Evolutionary conservation across 2,888 invertebrate species (phyloP).

Genomic region (Aporophyla lueneburgensis): DNA sequence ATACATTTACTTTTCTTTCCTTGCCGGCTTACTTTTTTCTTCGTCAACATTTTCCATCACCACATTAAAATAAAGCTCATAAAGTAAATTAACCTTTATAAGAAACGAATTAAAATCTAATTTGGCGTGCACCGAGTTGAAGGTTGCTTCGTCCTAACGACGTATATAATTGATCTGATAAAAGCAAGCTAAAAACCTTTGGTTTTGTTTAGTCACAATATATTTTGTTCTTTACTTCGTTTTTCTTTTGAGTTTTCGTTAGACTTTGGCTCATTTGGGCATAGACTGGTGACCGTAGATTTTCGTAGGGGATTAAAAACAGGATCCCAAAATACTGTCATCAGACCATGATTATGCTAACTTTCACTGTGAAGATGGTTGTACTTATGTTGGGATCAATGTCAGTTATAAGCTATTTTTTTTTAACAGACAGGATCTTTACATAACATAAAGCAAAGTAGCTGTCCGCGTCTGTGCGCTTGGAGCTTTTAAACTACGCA

Average conservation of each 20-base stretch:
- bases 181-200: constrained; percentile 57
- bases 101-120: constrained; percentile 73
- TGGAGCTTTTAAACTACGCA: no score
- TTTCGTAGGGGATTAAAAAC: background rate
- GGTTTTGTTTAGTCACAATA: constrained; percentile 54
- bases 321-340: background rate
- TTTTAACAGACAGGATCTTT: background rate
- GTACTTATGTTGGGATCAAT: background rate
- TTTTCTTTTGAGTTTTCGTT: constrained; percentile 22
- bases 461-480: no score
- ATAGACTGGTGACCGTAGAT: background rate
- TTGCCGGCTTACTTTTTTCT: constrained; percentile 22
- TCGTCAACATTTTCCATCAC: constrained; percentile 50
- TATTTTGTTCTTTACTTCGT: constrained; percentile 35
- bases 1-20: constrained; percentile 36
- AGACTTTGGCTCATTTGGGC: background rate
- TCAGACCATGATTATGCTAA: background rate
- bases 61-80: constrained; percentile 53
- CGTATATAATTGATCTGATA: constrained; percentile 76
- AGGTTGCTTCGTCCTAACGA: constrained; percentile 64
- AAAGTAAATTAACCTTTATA: constrained; percentile 63
- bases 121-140: constrained; percentile 67
- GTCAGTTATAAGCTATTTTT: background rate
- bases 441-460: no score
- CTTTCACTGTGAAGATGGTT: background rate